Conservation (phyloP, 2,113 vertebrate genomes). For the Gasterosteus nipponicus region DNA sequence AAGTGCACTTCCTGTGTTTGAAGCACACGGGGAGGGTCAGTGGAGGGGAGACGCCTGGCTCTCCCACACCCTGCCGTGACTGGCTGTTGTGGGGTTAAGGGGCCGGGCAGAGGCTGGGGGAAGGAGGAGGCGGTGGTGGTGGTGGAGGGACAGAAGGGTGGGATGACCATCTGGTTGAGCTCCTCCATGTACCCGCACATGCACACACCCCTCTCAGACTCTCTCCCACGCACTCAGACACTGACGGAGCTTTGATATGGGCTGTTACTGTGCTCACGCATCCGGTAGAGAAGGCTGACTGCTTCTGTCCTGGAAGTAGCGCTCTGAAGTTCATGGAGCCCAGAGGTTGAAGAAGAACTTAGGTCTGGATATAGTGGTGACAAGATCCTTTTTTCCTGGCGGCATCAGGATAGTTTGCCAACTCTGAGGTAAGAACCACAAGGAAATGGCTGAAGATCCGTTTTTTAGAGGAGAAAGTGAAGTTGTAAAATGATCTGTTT, state of each 20-base stretch:
- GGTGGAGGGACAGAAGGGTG: conserved; percentile 52
- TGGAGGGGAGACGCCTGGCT: conserved; percentile 48
- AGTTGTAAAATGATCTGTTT: neutral
- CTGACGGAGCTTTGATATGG: conserved; percentile 66
- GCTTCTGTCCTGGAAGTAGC: conserved; percentile 67
- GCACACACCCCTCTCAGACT: conserved; percentile 58
- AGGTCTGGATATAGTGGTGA: conserved; percentile 57
- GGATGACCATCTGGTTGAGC: conserved; percentile 77
- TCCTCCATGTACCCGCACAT: conserved; percentile 62
- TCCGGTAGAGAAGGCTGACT: conserved; percentile 51
- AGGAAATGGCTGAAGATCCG: conserved; percentile 27
- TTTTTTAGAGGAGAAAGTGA: too few relatives aligned
- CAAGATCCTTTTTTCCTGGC: conserved; percentile 48
- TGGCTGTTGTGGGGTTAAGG: conserved; percentile 71
- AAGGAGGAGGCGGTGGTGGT: conserved; percentile 44
- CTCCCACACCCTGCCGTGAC: conserved; percentile 54
- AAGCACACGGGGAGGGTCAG: conserved; percentile 65
- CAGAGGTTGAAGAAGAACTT: conserved; percentile 59
- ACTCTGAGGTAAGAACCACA: conserved; percentile 68
- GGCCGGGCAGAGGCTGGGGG: conserved; percentile 63
- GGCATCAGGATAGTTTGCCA: conserved; percentile 50
- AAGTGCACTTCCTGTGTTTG: conserved; percentile 64
- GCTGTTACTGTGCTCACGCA: conserved; percentile 63
- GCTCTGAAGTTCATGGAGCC: conserved; percentile 65
- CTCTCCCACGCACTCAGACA: conserved; percentile 60